Evolutionary conservation across 1,140 invertebrate species (phyloP).

Genomic region (Trichonephila clavata): DNA sequence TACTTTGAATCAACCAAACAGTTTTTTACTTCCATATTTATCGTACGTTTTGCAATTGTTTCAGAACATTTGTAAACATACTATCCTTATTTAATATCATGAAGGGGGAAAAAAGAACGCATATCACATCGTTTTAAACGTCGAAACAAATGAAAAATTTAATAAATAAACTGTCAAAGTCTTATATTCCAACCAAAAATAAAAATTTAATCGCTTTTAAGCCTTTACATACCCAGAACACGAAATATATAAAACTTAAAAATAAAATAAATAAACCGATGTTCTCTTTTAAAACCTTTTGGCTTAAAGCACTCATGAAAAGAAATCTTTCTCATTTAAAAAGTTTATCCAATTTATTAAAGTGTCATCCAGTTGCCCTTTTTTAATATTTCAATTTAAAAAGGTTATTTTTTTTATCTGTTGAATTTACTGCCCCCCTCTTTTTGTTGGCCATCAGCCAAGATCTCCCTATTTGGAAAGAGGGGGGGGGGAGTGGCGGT

Average conservation of each 20-base stretch:
- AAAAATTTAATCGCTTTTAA: neutral
- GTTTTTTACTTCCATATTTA: too few species aligned
- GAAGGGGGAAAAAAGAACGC: too few species aligned
- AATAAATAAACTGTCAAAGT: neutral
- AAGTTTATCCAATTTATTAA: constrained; percentile 73
- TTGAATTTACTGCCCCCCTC: constrained; percentile 1
- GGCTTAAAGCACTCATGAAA: neutral
- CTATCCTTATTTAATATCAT: too few species aligned
- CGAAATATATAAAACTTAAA: too few species aligned
- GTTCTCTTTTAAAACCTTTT: constrained; percentile 9
- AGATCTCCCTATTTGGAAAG: neutral
- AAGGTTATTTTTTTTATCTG: constrained; percentile 41
- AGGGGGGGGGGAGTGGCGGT: neutral
- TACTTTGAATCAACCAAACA: too few species aligned
- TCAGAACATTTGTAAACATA: too few species aligned
- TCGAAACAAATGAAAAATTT: neutral
- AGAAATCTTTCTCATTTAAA: constrained; percentile 51
- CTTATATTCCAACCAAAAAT: neutral
- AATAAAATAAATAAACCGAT: neutral
- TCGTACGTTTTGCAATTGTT: too few species aligned
- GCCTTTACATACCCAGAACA: neutral
- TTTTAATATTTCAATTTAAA: constrained; percentile 71
- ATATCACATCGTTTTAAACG: too few species aligned
- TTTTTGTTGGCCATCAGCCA: constrained; percentile 54
- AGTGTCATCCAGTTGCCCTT: constrained; percentile 42